phyloP scores from a whole-genome alignment of 2,113 vertebrate species.

The Aphyosemion australe region DNA sequence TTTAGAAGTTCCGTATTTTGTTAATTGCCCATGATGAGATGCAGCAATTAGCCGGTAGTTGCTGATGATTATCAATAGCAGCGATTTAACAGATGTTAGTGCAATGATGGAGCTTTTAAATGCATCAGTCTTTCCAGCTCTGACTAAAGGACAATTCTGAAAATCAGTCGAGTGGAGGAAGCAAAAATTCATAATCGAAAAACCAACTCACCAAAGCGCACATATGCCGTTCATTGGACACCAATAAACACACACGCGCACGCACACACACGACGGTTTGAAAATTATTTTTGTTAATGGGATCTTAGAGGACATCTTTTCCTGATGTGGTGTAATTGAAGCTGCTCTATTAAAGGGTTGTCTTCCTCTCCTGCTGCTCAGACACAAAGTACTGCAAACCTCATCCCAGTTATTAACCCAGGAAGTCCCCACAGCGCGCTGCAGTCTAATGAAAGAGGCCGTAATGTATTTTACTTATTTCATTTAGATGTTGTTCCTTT shows the following conservation, averaged over 20 bases:
- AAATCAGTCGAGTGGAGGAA: constrained; percentile 7
- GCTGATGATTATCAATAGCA: constrained; percentile 76
- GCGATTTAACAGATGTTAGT: constrained; percentile 75
- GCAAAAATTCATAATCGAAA: neutral
- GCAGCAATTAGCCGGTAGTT: constrained; percentile 75
- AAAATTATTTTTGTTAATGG: constrained; percentile 70
- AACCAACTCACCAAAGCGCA: neutral
- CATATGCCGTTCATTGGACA: neutral
- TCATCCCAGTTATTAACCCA: constrained; percentile 78
- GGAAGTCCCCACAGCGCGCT: constrained; percentile 72
- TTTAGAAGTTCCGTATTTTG: constrained; percentile 76
- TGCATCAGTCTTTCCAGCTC: constrained; percentile 40
- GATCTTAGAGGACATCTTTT: constrained; percentile 72
- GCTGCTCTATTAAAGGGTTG: constrained; percentile 78
- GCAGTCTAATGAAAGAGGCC: constrained; percentile 78
- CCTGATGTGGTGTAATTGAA: constrained; percentile 80
- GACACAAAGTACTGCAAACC: constrained; percentile 74
- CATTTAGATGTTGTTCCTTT: constrained; percentile 68
- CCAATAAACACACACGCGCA: neutral
- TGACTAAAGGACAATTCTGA: constrained; percentile 40
- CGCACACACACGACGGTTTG: constrained; percentile 21
- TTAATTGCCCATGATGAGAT: constrained; percentile 77
- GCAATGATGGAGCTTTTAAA: constrained; percentile 53
- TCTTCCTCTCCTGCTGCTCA: constrained; percentile 71
- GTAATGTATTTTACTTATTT: constrained; percentile 65